Conservation (phyloP, 1,140 invertebrate species). For the Drosophila malerkotliana region DNA sequence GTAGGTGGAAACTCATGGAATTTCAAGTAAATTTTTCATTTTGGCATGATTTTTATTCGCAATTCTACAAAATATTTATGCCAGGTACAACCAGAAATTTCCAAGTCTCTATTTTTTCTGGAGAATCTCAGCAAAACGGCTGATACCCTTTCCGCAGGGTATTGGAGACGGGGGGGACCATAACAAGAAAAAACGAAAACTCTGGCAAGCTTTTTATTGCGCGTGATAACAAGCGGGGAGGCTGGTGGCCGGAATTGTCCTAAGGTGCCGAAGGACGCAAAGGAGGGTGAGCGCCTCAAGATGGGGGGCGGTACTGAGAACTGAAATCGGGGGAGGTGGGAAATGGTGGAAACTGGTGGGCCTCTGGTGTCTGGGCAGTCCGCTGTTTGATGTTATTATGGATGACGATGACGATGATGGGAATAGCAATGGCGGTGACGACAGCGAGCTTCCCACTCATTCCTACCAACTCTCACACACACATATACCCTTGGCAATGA, state of each 20-base stretch:
- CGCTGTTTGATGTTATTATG: slow-evolving; percentile 78
- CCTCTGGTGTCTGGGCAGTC: slow-evolving; percentile 65
- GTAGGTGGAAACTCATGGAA: no score
- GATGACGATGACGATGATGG: slow-evolving; percentile 76
- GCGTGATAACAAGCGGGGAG: slow-evolving; percentile 76
- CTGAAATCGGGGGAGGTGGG: not conserved
- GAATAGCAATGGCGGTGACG: slow-evolving; percentile 40
- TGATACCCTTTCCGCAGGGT: slow-evolving; percentile 51
- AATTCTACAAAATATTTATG: not conserved
- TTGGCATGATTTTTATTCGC: no score
- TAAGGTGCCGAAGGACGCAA: slow-evolving; percentile 26
- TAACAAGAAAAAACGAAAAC: slow-evolving; percentile 35
- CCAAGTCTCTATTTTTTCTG: slow-evolving; percentile 13
- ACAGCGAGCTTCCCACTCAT: slow-evolving; percentile 16
- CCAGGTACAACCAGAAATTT: slow-evolving; percentile 1
- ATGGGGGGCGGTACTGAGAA: not conserved
- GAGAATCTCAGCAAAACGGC: slow-evolving; percentile 25
- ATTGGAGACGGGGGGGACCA: slow-evolving; percentile 28
- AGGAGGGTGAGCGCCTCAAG: not conserved
- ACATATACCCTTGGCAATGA: slow-evolving; percentile 35
- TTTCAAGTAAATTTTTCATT: no score
- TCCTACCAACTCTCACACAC: not conserved
- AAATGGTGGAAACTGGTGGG: slow-evolving; percentile 40
- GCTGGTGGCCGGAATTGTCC: slow-evolving; percentile 46
- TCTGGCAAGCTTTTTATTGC: slow-evolving; percentile 74